A percentile compares a stretch with the other conserved stretches of the same genome.
phyloP scores from a whole-genome alignment of 1,140 invertebrate species.

The Coelopa frigida region DNA sequence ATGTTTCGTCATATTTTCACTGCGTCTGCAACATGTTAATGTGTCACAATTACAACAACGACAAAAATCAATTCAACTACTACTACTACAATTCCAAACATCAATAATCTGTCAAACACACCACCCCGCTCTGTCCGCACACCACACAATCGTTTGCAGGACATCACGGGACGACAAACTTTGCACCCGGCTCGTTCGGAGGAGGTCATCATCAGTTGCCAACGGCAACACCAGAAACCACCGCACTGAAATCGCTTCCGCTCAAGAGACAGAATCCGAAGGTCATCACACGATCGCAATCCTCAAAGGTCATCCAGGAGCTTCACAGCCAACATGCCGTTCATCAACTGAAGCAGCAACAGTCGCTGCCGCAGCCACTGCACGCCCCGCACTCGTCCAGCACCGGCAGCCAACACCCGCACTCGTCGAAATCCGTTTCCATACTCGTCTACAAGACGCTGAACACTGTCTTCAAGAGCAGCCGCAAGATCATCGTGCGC shows the following conservation, averaged over 20 bases:
- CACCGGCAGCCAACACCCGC: conserved; percentile 20
- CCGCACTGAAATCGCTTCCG: conserved; percentile 14
- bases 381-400: conserved; percentile 16
- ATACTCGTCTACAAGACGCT: conserved; percentile 43
- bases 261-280: conserved; percentile 23
- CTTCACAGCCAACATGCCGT: conserved; percentile 27
- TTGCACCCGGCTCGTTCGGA: too few species aligned
- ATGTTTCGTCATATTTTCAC: too few species aligned
- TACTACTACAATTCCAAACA: too few species aligned
- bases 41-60: too few species aligned
- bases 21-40: too few species aligned
- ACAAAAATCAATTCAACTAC: too few species aligned
- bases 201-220: conserved; percentile 1
- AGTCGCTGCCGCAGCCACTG: conserved; percentile 34
- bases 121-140: too few species aligned
- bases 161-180: too few species aligned
- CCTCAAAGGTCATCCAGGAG: conserved; percentile 28
- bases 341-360: conserved; percentile 41
- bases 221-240: not conserved
- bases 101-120: too few species aligned
- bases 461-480: conserved; percentile 44
- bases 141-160: too few species aligned
- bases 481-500: conserved; percentile 43
- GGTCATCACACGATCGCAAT: conserved; percentile 41
- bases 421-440: conserved; percentile 39